These are phyloP conservation scores for Mirounga angustirostris DNA, from an alignment of 2,113 vertebrate species.

Conservation along the genomic window DNA sequence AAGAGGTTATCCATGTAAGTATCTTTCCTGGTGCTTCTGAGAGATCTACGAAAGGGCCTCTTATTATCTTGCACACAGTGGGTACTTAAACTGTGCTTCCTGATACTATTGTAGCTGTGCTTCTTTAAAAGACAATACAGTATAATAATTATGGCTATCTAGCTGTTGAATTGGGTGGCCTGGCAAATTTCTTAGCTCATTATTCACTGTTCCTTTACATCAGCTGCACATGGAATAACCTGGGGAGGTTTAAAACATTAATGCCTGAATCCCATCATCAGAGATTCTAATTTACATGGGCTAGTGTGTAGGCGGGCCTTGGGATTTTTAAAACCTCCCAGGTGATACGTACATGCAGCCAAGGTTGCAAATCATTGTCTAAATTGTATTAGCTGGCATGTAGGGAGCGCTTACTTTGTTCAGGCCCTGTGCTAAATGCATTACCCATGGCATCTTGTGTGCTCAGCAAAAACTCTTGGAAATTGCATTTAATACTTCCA, in stretches of 20 bases:
- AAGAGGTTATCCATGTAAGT: neutral
- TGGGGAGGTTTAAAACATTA: slow-evolving; percentile 27
- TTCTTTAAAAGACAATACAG: neutral
- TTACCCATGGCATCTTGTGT: neutral
- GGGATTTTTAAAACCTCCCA: neutral
- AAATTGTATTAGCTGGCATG: neutral
- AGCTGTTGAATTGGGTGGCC: neutral
- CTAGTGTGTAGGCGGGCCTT: neutral
- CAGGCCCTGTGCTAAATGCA: neutral
- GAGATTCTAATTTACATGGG: slow-evolving; percentile 26
- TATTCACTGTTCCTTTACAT: neutral
- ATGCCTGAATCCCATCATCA: slow-evolving; percentile 20
- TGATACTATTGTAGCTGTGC: neutral
- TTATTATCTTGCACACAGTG: neutral
- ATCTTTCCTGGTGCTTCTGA: neutral
- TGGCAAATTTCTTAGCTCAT: neutral
- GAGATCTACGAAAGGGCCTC: neutral
- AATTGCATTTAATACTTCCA: neutral
- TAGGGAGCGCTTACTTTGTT: neutral
- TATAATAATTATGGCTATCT: neutral
- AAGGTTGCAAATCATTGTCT: slow-evolving; percentile 10
- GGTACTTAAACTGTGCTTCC: neutral
- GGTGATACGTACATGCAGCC: neutral
- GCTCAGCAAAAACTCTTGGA: neutral
- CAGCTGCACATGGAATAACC: neutral